phyloP scores from a whole-genome alignment of 2,797 vertebrate genomes.

The Sebastes goodei region DNA sequence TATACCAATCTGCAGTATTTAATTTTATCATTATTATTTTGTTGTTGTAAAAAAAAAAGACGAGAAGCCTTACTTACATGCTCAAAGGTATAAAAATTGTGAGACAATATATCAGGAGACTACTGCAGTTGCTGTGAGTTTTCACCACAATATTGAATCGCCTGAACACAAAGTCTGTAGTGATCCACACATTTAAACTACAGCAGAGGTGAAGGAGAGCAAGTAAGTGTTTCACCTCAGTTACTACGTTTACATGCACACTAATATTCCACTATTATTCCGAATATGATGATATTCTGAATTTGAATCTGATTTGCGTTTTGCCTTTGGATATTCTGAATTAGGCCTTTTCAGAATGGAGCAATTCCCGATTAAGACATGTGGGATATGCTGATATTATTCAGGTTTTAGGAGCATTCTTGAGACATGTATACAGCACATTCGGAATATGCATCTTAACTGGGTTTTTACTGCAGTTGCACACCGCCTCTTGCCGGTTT shows the following conservation, averaged over 20 bases:
- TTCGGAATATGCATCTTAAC: no score
- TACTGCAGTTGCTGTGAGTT: background rate
- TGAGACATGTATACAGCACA: no score
- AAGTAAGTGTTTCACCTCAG: background rate
- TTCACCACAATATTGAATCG: accelerated
- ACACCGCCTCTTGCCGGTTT: no score
- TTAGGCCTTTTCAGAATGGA: no score
- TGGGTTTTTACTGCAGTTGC: no score
- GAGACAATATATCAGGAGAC: background rate
- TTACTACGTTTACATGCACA: no score
- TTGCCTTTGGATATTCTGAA: no score
- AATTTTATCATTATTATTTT: background rate
- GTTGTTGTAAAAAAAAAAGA: background rate
- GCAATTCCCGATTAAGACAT: no score
- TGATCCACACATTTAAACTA: background rate
- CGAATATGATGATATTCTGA: accelerated
- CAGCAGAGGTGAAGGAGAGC: background rate
- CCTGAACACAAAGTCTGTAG: background rate
- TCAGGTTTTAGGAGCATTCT: no score
- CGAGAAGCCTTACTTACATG: background rate
- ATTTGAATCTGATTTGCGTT: no score
- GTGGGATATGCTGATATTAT: no score
- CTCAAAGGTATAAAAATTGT: background rate
- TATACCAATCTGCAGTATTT: background rate
- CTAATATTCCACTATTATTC: no score